A percentile compares a stretch with the other conserved stretches of the same genome.
Evolutionary conservation across 2,888 invertebrate genomes (phyloP).

Genomic region (Mellilla xanthometata): DNA sequence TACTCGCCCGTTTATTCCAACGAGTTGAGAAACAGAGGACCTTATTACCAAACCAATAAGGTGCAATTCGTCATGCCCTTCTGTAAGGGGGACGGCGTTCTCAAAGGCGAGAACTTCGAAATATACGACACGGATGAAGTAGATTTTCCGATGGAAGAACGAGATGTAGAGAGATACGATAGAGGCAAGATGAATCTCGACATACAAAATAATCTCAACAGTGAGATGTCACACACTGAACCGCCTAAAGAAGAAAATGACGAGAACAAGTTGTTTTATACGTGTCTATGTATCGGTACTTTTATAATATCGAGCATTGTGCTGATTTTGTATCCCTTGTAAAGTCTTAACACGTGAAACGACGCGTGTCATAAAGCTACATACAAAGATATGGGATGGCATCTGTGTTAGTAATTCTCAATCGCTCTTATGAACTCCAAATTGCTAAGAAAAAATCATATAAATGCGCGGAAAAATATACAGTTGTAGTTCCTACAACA

Average conservation of each 20-base stretch:
- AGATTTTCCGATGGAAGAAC: slow-evolving; percentile 55
- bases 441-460: too few relatives aligned
- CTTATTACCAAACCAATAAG: slow-evolving; percentile 65
- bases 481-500: too few relatives aligned
- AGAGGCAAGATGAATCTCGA: slow-evolving; percentile 73
- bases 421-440: slow-evolving; percentile 3
- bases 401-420: too few relatives aligned
- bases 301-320: slow-evolving; percentile 83
- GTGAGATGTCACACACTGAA: slow-evolving; percentile 37
- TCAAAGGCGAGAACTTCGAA: slow-evolving; percentile 62
- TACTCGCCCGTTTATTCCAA: slow-evolving; percentile 59
- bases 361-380: slow-evolving; percentile 2
- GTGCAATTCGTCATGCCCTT: slow-evolving; percentile 73
- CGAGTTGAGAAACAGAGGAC: slow-evolving; percentile 73
- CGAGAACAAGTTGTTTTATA: slow-evolving; percentile 62
- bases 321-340: slow-evolving; percentile 83
- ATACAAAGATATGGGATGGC: neutral
- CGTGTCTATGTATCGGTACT: slow-evolving; percentile 83
- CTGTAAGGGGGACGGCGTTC: slow-evolving; percentile 55
- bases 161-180: slow-evolving; percentile 58
- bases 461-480: too few relatives aligned
- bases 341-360: slow-evolving; percentile 19
- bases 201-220: slow-evolving; percentile 67
- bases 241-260: slow-evolving; percentile 45
- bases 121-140: slow-evolving; percentile 75